Base-by-base conservation (phyloP, 2,888 invertebrate species). In the Thera britannica region DNA sequence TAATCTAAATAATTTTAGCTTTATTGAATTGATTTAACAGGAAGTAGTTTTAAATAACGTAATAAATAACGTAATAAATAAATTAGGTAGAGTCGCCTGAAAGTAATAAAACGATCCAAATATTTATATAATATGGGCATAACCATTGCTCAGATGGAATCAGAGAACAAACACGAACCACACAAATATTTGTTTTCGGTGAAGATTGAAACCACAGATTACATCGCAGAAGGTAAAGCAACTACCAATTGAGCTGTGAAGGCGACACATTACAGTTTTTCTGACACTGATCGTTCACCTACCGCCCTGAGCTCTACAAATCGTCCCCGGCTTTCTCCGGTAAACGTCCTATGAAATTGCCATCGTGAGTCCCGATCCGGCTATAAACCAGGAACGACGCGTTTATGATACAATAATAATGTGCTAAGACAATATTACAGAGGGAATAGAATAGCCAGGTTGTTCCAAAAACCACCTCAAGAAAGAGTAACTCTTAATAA, bases 261-360 rank as follows among this genome's bases (percentile, higher is more conserved):
- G 23, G 83, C 79, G 83, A 85, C 87, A 84, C 79, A 80, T 83
- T 77, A n/a, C 57, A 65, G 72, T 83, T 84, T 82, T 85, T 81
- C 83, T 79, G 73, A 75, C 79, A 73, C 72, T 75, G 70, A 75
- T 73, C 74, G 73, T 74, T 83, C 85, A 84, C 86, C 86, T 87
- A 87, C 85, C 83, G 86, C 86, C 83, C 67, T 77, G 75, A 85
- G 85, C 83, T 75, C 80, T 76, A 87, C 91, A 89, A 90, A 90
- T 90, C 84, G 86, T 85, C 83, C 75, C 77, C 65, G 77, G 80
- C 85, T 87, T 86, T 87, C 86, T 77, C 83, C 82, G 78, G 83
- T 86, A 89, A 91, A 90, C 87, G 88, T 90, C 87, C 87, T 84
- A 87, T 80, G 85, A 90, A 91, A 92, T 92, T 90, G 90, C 85